Percentiles rank a stretch among this genome's conserved stretches.
Conservation (phyloP, 2,797 vertebrate genomes). For the Rhyacichthys aspro region DNA sequence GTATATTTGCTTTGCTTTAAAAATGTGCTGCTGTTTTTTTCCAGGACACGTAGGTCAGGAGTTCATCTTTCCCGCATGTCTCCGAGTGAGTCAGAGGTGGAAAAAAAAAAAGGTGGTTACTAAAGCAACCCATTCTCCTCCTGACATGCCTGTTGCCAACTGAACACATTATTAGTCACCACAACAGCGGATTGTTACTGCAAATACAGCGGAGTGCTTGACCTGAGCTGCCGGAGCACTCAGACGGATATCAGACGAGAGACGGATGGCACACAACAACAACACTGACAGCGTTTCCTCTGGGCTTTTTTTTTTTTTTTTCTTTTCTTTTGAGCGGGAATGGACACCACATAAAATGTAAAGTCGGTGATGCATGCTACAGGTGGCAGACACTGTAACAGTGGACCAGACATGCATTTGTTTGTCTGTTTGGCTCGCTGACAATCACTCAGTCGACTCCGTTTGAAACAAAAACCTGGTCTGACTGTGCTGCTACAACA, state of each 20-base stretch:
- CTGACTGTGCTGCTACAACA: constrained; percentile 41
- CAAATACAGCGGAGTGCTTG: constrained; percentile 60
- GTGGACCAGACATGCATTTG: constrained; percentile 57
- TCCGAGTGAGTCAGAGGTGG: constrained; percentile 58
- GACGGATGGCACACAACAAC: constrained; percentile 61
- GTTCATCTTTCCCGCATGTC: constrained; percentile 60
- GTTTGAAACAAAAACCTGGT: constrained; percentile 25
- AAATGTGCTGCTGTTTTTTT: constrained; percentile 47
- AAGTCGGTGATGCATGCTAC: constrained; percentile 72
- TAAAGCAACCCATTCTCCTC: constrained; percentile 47
- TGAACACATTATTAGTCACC: constrained; percentile 60
- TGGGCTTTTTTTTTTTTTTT: constrained; percentile 10
- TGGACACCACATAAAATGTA: constrained; percentile 58
- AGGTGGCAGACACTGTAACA: constrained; percentile 59
- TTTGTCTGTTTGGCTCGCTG: constrained; percentile 54
- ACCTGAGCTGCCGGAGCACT: constrained; percentile 57
- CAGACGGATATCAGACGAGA: constrained; percentile 55
- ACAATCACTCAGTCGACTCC: constrained; percentile 41
- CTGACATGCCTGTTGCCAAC: constrained; percentile 54
- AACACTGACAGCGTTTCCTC: constrained; percentile 53
- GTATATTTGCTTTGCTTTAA: constrained; percentile 38
- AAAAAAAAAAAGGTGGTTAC: constrained; percentile 34
- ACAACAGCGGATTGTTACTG: constrained; percentile 56
- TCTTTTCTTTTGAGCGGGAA: constrained; percentile 14
- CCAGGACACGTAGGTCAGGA: constrained; percentile 51